Conservation (phyloP, 2,888 invertebrate genomes). For the Tetranychus piercei region DNA sequence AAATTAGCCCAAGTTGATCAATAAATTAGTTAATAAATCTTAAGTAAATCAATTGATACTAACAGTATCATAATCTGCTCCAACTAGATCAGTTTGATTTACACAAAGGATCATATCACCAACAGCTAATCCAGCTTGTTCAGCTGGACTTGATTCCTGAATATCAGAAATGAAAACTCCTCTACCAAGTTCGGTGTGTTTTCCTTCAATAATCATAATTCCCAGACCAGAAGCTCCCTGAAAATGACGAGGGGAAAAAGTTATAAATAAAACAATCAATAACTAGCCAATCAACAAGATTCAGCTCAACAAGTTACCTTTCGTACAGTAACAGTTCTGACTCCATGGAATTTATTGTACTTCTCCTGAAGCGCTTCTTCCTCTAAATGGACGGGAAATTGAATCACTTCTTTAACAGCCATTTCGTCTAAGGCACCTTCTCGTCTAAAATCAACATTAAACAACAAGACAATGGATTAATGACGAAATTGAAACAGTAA, state of each 20-base stretch:
- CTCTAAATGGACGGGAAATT: conserved; percentile 47
- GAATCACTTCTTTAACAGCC: conserved; percentile 70
- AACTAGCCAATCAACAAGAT: conserved; percentile 11
- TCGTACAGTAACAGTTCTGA: conserved; percentile 59
- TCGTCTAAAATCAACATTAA: conserved; percentile 38
- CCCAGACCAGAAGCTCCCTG: conserved; percentile 62
- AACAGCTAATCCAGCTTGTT: conserved; percentile 66
- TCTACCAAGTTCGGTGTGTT: conserved; percentile 72
- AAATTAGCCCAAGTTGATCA: neutral
- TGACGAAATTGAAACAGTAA: neutral
- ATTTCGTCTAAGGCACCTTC: conserved; percentile 54
- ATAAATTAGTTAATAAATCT: neutral
- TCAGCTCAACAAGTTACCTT: conserved; percentile 44
- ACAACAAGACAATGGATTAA: neutral
- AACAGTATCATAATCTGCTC: conserved; percentile 53
- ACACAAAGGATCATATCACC: conserved; percentile 93
- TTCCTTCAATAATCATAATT: conserved; percentile 85
- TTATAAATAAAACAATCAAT: conserved; percentile 12
- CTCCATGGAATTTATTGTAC: conserved; percentile 53
- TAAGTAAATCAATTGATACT: conserved; percentile 13
- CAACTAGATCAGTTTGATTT: conserved; percentile 72
- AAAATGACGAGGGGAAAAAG: conserved; percentile 12
- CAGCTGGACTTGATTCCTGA: conserved; percentile 62
- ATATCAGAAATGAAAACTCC: conserved; percentile 84
- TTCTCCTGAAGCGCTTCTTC: conserved; percentile 42